phyloP scores from a whole-genome alignment of 2,888 invertebrate genomes.

The Leptinotarsa rubiginosa region DNA sequence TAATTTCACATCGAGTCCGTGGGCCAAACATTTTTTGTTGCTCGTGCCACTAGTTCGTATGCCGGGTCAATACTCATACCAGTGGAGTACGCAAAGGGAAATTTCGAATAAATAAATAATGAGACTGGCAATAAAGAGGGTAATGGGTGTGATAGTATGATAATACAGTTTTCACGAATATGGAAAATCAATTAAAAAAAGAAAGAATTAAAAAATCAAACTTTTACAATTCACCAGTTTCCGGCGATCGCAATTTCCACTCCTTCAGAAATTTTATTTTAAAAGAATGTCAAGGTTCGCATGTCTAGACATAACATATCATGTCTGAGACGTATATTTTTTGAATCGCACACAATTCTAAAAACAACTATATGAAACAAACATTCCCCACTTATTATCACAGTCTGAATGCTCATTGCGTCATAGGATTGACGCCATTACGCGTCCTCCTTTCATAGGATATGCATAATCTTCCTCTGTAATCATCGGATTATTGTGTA shows the following conservation, averaged over 20 bases:
- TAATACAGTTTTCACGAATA: too few relatives aligned
- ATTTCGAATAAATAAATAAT: not conserved
- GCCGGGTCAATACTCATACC: not conserved
- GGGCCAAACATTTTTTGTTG: constrained; percentile 19
- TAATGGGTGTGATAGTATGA: too few relatives aligned
- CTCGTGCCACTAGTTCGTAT: not conserved
- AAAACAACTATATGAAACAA: constrained; percentile 13
- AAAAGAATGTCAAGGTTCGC: constrained; percentile 16
- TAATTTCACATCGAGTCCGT: constrained; percentile 8
- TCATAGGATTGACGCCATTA: constrained; percentile 12
- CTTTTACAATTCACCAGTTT: not conserved
- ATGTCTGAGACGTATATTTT: constrained; percentile 5
- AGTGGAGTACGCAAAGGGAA: not conserved
- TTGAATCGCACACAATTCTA: constrained; percentile 10
- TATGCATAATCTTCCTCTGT: constrained; percentile 6
- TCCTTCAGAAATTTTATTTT: constrained; percentile 5
- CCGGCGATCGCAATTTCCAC: constrained; percentile 6
- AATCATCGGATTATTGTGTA: not conserved
- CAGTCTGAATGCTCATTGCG: not conserved
- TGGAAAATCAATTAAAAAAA: not conserved
- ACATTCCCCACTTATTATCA: constrained; percentile 13
- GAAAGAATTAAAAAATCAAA: not conserved
- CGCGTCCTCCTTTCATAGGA: not conserved
- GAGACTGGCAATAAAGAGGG: too few relatives aligned
- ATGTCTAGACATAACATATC: constrained; percentile 19